Conservation (phyloP, 2,113 vertebrate species). For the Indri indri region DNA sequence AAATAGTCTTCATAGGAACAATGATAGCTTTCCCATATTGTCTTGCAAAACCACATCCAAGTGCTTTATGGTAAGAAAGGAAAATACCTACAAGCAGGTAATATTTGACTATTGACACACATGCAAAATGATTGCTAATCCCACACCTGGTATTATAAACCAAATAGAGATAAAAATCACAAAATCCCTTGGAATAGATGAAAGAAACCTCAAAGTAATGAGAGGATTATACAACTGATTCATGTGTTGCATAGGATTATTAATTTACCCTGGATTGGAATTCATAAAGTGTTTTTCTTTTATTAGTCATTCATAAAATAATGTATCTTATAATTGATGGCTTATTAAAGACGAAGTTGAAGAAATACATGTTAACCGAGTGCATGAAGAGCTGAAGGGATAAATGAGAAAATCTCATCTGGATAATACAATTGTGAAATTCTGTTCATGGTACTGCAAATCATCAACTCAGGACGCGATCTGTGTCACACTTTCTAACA, state of each 20-base stretch:
- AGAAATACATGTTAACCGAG: background rate
- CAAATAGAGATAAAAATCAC: background rate
- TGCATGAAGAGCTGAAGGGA: background rate
- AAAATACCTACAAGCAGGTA: background rate
- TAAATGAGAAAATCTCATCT: background rate
- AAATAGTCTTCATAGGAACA: background rate
- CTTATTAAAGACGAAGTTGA: background rate
- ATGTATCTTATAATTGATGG: background rate
- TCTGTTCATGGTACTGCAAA: too few species aligned
- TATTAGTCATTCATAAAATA: background rate
- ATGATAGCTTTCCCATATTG: background rate
- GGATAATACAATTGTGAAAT: background rate
- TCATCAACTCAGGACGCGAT: background rate
- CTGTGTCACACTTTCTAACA: background rate
- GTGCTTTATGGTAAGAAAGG: background rate
- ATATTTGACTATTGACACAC: background rate
- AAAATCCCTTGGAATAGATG: background rate
- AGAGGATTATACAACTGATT: background rate
- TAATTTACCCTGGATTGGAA: background rate
- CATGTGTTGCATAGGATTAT: background rate
- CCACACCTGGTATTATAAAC: background rate
- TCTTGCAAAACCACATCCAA: background rate
- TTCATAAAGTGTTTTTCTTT: background rate
- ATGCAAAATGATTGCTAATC: background rate
- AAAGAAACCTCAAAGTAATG: background rate